Conservation (phyloP, 2,888 invertebrate genomes). For the Caradrina clavipalpis region DNA sequence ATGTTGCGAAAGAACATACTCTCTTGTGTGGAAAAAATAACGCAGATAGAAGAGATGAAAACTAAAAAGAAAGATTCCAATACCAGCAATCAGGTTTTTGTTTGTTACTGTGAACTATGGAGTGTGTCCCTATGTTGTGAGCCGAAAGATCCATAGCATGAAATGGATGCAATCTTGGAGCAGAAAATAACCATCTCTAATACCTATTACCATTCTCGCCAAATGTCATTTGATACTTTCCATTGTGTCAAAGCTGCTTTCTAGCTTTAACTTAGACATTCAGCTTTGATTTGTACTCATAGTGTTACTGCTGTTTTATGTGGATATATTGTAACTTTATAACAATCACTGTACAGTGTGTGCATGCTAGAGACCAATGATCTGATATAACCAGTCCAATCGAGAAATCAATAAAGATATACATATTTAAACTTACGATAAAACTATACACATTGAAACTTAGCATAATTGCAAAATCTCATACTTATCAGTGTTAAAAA, state of each 20-base stretch:
- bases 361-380: constrained; percentile 49
- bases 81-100: constrained; percentile 82
- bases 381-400: constrained; percentile 14
- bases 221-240: constrained; percentile 58
- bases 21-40: constrained; percentile 87
- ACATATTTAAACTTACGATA: neutral
- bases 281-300: constrained; percentile 59
- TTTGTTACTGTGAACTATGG: constrained; percentile 81
- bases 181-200: constrained; percentile 68
- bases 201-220: constrained; percentile 54
- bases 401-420: constrained; percentile 2
- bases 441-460: constrained; percentile 11
- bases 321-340: constrained; percentile 43
- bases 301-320: constrained; percentile 56
- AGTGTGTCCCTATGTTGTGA: constrained; percentile 79
- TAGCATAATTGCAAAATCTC: constrained; percentile 12
- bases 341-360: constrained; percentile 44
- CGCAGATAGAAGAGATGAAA: constrained; percentile 86
- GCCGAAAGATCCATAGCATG: constrained; percentile 78
- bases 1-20: constrained; percentile 84
- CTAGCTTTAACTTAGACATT: constrained; percentile 64
- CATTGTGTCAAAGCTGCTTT: constrained; percentile 60
- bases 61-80: constrained; percentile 76
- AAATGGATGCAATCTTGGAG: constrained; percentile 66
- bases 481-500: neutral